Evolutionary conservation across 2,113 vertebrate genomes (phyloP), one percentile per base, ranked within the genome.

Genomic region (Entelurus aequoreus): DNA sequence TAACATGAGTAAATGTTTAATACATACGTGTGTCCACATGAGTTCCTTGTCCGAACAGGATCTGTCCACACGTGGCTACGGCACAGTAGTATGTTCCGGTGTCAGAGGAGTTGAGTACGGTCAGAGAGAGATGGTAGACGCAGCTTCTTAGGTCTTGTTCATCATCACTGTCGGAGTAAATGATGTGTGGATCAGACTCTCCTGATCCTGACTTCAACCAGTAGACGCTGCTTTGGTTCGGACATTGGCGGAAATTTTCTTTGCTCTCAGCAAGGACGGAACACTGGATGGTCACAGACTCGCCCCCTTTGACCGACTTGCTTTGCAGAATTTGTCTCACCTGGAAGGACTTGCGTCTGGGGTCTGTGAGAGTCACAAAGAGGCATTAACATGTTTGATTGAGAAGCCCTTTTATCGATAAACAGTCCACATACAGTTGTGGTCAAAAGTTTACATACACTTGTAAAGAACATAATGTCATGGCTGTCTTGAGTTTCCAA

Each of bases 1-100:
- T 12, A 52, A 6, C 21, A 21, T 21, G 5, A 52, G 19, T 11
- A 28, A 52, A 5, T 9, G 19, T 11, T 12, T 8, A 44, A 44
- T 19, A 57, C 55, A 13, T 57, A 60, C 58, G 44, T 1, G 28
- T 60, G 21, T 48, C 19, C 53, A 72, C 44, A 37, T 67, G 49
- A 7, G 65, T 58, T 64, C 69, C 74, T 51, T 60, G 69, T 19
- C 73, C 68, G 46, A 75, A 68, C 10, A 60, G 19, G 37, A 71
- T 63, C 52, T 48, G 14, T 6, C 65, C 69, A 46, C 65, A 76
- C 53, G 56, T 10, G 5, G 62, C 60, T 48, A 71, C 40, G 6
- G 65, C 69, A 47, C 74, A 76, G 62, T 76, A 59, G 48, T 76
- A 76, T 36, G 44, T 76, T 14, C 69, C 74, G 37, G 48, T 49